Base-by-base conservation (phyloP, 2,888 invertebrate species). In the Chydorus sphaericus region DNA sequence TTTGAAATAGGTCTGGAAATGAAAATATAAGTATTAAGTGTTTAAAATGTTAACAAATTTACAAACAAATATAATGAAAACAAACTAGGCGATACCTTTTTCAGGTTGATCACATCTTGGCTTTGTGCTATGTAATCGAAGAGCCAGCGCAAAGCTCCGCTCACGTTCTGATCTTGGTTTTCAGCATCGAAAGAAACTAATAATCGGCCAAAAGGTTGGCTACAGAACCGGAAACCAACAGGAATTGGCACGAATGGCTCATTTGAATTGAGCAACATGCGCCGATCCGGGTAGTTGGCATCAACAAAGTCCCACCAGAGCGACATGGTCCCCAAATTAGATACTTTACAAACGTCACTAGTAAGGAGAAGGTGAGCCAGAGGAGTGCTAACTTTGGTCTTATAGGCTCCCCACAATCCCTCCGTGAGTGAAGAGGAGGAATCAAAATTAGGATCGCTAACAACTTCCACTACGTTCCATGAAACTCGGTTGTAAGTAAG, bases 341-440 rank as follows among this genome's bases (percentile, higher is more conserved):
- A 16, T n/a, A 51, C 29, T n/a, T 31, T 29, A 29, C 51, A 51
- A 18, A 51, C 51, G 18, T 51, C 51, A 31, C 51, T 51, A 20
- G 31, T 20, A 2, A 51, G 14, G 6, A 51, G 30, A 14, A 51
- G 31, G 31, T 51, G 51, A 51, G 51, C 51, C 6, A 51, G 31
- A n/a, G 51, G 51, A 11, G 10, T 29, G 31, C 28, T 31, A 14
- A 51, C 18, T 20, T 51, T 8, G 31, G 29, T 26, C 16, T 51
- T 51, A 31, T 31, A 51, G 30, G 31, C 51, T 20, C 31, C 18
- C 51, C 51, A 51, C 51, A 51, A 14, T 16, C 16, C 51, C 18
- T 51, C 31, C 6, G 30, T 30, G 16, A 51, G 29, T 7, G 51
- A 31, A 10, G 51, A 51, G 7, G 51, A 51, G 5, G 51, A 28